phyloP scores from a whole-genome alignment of 2,113 vertebrate species.

The Gobiocypris rarus region DNA sequence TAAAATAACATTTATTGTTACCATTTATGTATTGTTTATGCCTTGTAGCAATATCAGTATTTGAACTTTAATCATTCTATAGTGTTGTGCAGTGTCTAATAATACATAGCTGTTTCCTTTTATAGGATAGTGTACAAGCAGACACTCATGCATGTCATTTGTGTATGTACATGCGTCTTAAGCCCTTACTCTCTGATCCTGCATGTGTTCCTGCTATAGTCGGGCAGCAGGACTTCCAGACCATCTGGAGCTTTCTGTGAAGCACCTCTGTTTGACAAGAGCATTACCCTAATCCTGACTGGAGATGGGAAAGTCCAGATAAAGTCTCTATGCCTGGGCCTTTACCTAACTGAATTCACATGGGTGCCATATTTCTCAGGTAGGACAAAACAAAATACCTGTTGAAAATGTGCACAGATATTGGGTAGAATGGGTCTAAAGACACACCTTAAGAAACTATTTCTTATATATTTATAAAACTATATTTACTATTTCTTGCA shows the following conservation, averaged over 20 bases:
- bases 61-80: neutral
- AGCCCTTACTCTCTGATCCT: constrained; percentile 13
- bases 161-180: constrained; percentile 35
- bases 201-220: constrained; percentile 36
- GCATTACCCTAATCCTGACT: constrained; percentile 74
- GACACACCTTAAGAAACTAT: no score
- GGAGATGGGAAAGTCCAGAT: constrained; percentile 60
- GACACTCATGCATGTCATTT: neutral
- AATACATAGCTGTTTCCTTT: neutral
- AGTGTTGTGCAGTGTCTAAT: neutral
- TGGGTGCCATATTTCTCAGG: neutral
- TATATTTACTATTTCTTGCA: no score
- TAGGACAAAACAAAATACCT: neutral
- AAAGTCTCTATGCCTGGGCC: constrained; percentile 42
- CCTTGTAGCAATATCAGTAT: no score
- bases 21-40: no score
- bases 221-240: constrained; percentile 58
- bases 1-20: neutral
- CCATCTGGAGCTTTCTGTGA: constrained; percentile 71
- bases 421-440: no score
- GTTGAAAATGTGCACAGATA: neutral
- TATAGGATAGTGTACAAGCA: neutral
- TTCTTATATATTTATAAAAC: no score
- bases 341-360: neutral
- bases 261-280: constrained; percentile 65